Evolutionary conservation across 2,888 invertebrate species (phyloP), one percentile per base, ranked within the genome.

Genomic region (Drosophila longiperda): DNA sequence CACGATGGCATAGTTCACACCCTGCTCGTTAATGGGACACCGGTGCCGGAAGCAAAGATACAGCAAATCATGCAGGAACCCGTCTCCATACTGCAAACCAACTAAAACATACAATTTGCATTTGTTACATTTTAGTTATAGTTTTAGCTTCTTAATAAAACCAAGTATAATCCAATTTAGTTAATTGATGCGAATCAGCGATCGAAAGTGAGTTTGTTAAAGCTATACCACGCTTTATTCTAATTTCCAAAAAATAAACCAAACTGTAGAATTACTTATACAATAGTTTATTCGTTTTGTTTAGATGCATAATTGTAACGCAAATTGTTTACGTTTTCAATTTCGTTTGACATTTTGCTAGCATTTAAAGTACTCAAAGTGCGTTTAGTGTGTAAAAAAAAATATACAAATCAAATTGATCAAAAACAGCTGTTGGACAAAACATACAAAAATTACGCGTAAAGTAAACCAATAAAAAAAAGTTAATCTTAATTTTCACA

Each of bases 1-100:
- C 90, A 94, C 66, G 94, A 94, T 63, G 96, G 96, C 7, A 94
- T 96, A 65, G 90, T 95, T 2, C 94, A 96, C 86, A 92, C 93
- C 6, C 92, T 96, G 5, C 93, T 94, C 63, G 94, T 95, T 11
- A 94, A 95, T 80, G 94, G 92, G 32, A 93, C 85, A 23, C 65
- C 85, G 23, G 83, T 93, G 64, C 90, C 91, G 12, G 93, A 92
- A 74, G 91, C 91, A 5, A 91, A 91, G 78, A 90, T 91, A 33
- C 86, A 91, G 69, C 91, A 91, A 79, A 84, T 92, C 63, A 91
- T 92, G 91, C 92, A 91, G 65, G 91, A 92, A 57, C 91, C 90
- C 33, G 89, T 89, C 59, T 91, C 92, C 42, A 91, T 91, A 66
- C 67, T 91, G 50, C 89, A 86, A 66, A 84, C 91, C 8, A 84